Evolutionary conservation across 2,797 vertebrate genomes (phyloP).

Genomic region (Antrozous pallidus): DNA sequence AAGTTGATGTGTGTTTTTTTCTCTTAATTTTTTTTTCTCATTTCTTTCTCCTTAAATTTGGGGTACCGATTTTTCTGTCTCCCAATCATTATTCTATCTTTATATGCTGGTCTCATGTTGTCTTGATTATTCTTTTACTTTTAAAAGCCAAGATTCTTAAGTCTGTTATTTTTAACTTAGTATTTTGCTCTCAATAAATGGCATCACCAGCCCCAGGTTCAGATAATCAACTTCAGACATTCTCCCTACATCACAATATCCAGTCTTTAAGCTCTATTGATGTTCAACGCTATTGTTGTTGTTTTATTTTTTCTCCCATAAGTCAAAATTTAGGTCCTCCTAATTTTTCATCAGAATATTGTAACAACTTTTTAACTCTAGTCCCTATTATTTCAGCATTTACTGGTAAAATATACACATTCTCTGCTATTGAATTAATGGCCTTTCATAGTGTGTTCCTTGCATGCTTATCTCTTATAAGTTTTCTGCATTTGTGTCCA

Average conservation of each 20-base stretch:
- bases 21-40: neutral
- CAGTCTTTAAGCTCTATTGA: too few relatives aligned
- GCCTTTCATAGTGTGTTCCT: neutral
- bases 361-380: neutral
- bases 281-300: neutral
- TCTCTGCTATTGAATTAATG: neutral
- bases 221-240: fast-evolving
- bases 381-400: neutral
- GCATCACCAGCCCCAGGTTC: neutral
- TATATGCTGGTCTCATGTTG: neutral
- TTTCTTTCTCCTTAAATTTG: neutral
- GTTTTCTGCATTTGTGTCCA: neutral
- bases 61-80: neutral
- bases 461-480: neutral
- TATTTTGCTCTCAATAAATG: neutral
- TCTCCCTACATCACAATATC: neutral
- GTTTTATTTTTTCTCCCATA: neutral
- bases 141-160: neutral
- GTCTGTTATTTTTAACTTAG: neutral
- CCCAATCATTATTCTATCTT: neutral
- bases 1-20: neutral
- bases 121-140: neutral
- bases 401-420: neutral
- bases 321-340: neutral
- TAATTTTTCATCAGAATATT: neutral